Conservation (phyloP, 2,797 vertebrate species). For the Oreortyx pictus region DNA sequence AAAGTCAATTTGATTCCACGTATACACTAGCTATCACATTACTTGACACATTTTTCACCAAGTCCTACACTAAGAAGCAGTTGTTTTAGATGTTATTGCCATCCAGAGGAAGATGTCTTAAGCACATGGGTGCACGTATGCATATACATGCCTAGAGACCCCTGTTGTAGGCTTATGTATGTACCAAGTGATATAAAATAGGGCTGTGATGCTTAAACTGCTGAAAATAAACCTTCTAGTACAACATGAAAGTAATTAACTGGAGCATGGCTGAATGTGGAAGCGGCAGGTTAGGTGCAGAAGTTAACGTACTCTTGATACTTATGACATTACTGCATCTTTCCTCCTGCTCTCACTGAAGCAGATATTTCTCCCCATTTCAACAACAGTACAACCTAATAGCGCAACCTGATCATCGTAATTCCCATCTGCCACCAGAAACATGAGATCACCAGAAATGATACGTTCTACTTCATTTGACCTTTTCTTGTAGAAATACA, state of each 20-base stretch:
- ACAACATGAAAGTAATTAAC: slow-evolving; percentile 1
- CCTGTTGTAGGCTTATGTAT: neutral
- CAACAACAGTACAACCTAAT: neutral
- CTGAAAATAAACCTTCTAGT: neutral
- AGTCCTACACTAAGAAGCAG: neutral
- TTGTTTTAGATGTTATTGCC: slow-evolving; percentile 33
- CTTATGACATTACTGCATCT: neutral
- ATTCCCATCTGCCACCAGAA: slow-evolving; percentile 20
- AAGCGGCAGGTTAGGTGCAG: neutral
- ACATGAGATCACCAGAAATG: slow-evolving; percentile 5
- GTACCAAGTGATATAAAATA: neutral
- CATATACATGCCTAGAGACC: neutral
- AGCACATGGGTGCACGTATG: fast-evolving
- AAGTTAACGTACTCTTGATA: neutral
- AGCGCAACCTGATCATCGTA: neutral
- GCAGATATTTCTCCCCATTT: neutral
- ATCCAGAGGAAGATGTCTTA: slow-evolving; percentile 29
- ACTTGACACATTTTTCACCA: neutral
- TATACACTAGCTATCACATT: neutral
- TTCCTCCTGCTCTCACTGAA: neutral
- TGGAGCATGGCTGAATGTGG: neutral
- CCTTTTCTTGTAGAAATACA: slow-evolving; percentile 67
- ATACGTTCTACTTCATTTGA: slow-evolving; percentile 71
- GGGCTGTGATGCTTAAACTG: neutral
- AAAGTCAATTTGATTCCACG: neutral